These are phyloP conservation scores for Altica lythri DNA, from an alignment of 2,888 invertebrate species.

Conservation along the genomic window DNA sequence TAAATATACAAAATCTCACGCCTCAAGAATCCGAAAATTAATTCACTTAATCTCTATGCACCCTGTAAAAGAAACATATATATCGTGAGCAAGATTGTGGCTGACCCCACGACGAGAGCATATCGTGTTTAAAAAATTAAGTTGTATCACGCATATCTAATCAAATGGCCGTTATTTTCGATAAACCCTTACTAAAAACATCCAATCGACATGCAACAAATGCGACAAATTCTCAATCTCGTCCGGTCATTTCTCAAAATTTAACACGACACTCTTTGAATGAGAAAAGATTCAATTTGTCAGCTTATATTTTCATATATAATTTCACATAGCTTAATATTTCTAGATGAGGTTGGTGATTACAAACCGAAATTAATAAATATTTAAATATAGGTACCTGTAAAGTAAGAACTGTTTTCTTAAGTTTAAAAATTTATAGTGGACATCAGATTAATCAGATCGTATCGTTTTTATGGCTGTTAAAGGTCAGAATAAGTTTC, in stretches of 20 bases:
- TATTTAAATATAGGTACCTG: no score
- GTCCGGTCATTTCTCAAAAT: conserved; percentile 32
- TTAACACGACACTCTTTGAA: conserved; percentile 9
- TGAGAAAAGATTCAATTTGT: conserved; percentile 25
- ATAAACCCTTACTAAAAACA: conserved; percentile 41
- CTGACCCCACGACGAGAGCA: conserved; percentile 5
- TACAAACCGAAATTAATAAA: no score
- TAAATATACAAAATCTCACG: conserved; percentile 4
- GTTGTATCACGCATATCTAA: conserved; percentile 46
- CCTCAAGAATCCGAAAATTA: not conserved
- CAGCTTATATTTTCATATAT: no score
- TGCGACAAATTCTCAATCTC: conserved; percentile 37
- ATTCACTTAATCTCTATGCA: not conserved
- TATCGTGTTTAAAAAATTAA: conserved; percentile 40
- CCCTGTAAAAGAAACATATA: not conserved
- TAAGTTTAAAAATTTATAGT: no score
- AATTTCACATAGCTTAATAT: no score
- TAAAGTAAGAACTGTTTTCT: no score
- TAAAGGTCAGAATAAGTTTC: no score
- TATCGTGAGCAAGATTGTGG: conserved; percentile 8
- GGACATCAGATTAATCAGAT: no score
- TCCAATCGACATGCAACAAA: conserved; percentile 38
- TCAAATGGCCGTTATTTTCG: conserved; percentile 38
- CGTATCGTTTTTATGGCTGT: no score
- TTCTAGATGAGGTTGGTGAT: no score